Conservation (phyloP, 2,888 invertebrate genomes). For the Carcina quercana region DNA sequence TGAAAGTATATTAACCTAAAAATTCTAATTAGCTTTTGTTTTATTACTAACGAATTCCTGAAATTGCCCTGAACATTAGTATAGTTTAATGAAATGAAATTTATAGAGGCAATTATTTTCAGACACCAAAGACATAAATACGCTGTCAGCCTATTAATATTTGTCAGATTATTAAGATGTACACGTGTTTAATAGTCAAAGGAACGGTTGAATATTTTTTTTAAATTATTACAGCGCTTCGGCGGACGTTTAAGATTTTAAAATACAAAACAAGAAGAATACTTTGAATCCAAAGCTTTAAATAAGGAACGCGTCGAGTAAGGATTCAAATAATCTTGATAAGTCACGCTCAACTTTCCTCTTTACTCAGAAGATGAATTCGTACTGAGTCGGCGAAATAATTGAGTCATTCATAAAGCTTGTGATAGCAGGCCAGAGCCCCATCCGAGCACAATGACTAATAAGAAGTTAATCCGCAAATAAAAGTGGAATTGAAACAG, state of each 20-base stretch:
- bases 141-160: slow-evolving; percentile 59
- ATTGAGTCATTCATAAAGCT: slow-evolving; percentile 73
- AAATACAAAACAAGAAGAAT: slow-evolving; percentile 2
- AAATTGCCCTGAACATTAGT: not conserved
- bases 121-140: slow-evolving; percentile 51
- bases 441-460: slow-evolving; percentile 64
- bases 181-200: slow-evolving; percentile 31
- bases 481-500: slow-evolving; percentile 75
- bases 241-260: too few species aligned
- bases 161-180: slow-evolving; percentile 35
- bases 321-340: slow-evolving; percentile 24
- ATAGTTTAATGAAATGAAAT: slow-evolving; percentile 40
- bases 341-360: slow-evolving; percentile 30
- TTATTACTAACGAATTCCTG: not conserved
- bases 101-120: slow-evolving; percentile 47
- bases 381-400: slow-evolving; percentile 57
- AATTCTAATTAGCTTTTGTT: slow-evolving; percentile 10
- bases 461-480: slow-evolving; percentile 75
- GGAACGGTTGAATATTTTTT: too few species aligned
- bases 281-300: too few species aligned
- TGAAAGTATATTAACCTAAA: slow-evolving; percentile 14
- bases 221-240: too few species aligned
- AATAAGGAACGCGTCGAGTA: slow-evolving; percentile 10
- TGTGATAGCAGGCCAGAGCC: slow-evolving; percentile 55
- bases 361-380: slow-evolving; percentile 30